phyloP scores from a whole-genome alignment of 2,113 vertebrate genomes.

The Microcebus ravelobensis region DNA sequence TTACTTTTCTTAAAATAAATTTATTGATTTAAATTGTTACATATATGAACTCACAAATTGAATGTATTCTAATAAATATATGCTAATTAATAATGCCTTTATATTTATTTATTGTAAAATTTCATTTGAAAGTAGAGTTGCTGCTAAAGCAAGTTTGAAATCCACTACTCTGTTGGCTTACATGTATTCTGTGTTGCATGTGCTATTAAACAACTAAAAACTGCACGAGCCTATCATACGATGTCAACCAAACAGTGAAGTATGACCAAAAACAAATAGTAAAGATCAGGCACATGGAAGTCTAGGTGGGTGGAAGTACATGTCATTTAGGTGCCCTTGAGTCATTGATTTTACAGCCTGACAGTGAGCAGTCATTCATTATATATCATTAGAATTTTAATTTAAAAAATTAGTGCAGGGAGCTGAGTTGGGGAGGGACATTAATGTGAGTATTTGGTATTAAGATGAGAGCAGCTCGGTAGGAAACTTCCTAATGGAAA shows the following conservation, averaged over 20 bases:
- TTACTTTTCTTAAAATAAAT: not conserved
- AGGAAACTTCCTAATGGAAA: slow-evolving; percentile 81
- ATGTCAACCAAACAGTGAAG: not conserved
- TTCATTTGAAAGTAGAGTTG: not conserved
- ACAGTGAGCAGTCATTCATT: slow-evolving; percentile 64
- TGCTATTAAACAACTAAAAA: not conserved
- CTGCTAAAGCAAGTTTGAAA: not conserved
- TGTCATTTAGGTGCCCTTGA: not conserved
- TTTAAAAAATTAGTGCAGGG: slow-evolving; percentile 71
- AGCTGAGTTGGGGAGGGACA: slow-evolving; percentile 60
- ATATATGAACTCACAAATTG: not conserved
- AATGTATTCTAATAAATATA: not conserved
- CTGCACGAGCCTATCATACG: no score
- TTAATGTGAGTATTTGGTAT: slow-evolving; percentile 76
- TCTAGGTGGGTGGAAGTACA: not conserved
- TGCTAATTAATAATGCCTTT: not conserved
- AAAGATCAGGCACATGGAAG: not conserved
- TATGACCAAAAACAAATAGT: not conserved
- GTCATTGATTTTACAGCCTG: slow-evolving; percentile 24
- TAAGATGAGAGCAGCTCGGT: slow-evolving; percentile 71
- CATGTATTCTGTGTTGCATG: not conserved
- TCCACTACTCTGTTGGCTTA: not conserved
- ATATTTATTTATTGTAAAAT: not conserved
- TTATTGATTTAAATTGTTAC: not conserved
- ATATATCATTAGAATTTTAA: slow-evolving; percentile 76